Evolutionary conservation across 2,113 vertebrate genomes (phyloP).

Genomic region (Oreotrochilus melanogaster): DNA sequence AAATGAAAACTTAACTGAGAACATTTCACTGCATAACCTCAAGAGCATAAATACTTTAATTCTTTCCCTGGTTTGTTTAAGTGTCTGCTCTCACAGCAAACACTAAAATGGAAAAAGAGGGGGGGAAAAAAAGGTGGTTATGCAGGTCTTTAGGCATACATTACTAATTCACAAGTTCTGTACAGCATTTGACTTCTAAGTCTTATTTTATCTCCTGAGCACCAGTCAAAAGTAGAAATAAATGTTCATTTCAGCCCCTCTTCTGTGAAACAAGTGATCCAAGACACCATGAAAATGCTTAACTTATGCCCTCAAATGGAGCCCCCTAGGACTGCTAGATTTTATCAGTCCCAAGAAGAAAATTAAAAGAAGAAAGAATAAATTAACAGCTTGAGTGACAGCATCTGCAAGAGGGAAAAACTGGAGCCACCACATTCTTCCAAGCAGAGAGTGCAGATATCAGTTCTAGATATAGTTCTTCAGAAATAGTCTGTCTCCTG

Average conservation of each 20-base stretch:
- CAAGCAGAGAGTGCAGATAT: background rate
- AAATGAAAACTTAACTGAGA: background rate
- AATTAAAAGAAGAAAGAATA: background rate
- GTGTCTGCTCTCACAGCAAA: background rate
- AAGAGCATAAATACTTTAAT: background rate
- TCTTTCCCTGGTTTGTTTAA: background rate
- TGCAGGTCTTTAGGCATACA: background rate
- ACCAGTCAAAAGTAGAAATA: background rate
- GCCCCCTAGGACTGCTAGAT: background rate
- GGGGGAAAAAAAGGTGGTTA: background rate
- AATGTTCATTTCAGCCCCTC: background rate
- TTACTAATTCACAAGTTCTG: background rate
- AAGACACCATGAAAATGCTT: background rate
- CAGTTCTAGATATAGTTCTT: background rate
- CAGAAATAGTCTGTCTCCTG: background rate
- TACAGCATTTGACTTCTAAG: background rate
- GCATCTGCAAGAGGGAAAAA: background rate
- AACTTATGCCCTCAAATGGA: background rate
- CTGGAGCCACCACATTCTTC: background rate
- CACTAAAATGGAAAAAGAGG: background rate
- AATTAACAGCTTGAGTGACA: background rate
- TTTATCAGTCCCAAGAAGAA: background rate
- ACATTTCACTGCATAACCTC: background rate
- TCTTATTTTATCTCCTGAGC: background rate
- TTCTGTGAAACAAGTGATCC: background rate